phyloP scores from a whole-genome alignment of 2,888 invertebrate genomes.

The Ceramica pisi region DNA sequence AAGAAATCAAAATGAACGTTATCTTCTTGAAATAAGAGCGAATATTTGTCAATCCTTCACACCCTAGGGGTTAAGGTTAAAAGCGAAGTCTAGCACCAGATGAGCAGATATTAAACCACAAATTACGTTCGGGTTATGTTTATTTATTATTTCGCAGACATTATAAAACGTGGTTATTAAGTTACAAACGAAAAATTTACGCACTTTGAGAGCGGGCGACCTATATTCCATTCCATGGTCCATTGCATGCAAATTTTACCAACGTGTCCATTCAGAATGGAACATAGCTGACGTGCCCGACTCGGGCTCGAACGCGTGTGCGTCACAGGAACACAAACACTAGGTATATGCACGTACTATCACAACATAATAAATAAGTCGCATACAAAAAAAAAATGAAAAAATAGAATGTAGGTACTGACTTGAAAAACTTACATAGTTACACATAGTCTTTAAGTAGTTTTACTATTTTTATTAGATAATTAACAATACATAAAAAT shows the following conservation, averaged over 20 bases:
- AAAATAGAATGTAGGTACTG: conserved; percentile 76
- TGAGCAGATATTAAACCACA: conserved; percentile 68
- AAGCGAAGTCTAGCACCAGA: conserved; percentile 70
- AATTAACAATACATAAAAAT: conserved; percentile 70
- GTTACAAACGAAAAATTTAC: conserved; percentile 66
- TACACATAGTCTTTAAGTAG: conserved; percentile 80
- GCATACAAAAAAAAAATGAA: conserved; percentile 77
- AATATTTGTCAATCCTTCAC: conserved; percentile 44
- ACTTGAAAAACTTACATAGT: conserved; percentile 82
- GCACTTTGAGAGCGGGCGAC: conserved; percentile 48
- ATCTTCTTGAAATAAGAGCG: conserved; percentile 54
- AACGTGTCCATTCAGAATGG: conserved; percentile 27
- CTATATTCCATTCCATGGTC: conserved; percentile 40
- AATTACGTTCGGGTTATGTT: conserved; percentile 60
- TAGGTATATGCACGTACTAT: conserved; percentile 64
- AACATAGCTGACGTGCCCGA: conserved; percentile 14
- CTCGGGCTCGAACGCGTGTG: conserved; percentile 25
- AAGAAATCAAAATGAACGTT: conserved; percentile 35
- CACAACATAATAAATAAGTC: conserved; percentile 83
- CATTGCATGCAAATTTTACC: background rate
- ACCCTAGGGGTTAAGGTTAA: conserved; percentile 57
- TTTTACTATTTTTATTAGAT: conserved; percentile 84
- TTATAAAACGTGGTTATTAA: conserved; percentile 56
- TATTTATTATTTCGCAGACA: conserved; percentile 65
- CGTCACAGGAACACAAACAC: conserved; percentile 69